Evolutionary conservation across 1,140 invertebrate genomes (phyloP).

Genomic region (Drosophila oshimai): DNA sequence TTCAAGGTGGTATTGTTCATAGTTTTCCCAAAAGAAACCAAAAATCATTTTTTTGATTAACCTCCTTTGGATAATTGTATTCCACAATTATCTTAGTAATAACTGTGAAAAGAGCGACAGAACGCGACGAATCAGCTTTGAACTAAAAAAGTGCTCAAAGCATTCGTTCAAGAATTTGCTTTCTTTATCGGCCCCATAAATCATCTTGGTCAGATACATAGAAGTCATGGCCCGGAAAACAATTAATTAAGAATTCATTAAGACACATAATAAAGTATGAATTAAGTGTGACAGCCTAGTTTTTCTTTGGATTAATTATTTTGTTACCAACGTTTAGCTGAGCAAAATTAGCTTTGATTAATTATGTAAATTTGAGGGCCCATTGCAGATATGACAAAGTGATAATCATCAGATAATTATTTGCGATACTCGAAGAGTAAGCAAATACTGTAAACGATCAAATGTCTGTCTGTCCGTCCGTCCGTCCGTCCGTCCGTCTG

Average conservation of each 20-base stretch:
- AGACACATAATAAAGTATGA: conserved; percentile 3
- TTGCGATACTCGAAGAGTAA: too few species aligned
- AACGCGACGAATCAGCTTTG: neutral
- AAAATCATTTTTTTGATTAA: too few species aligned
- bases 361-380: neutral
- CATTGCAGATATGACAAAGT: too few species aligned
- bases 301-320: conserved; percentile 14
- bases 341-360: neutral
- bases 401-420: too few species aligned
- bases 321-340: too few species aligned
- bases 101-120: neutral
- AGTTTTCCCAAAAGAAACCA: too few species aligned
- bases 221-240: neutral
- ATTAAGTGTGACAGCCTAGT: conserved; percentile 20
- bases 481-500: too few species aligned
- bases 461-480: too few species aligned
- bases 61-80: too few species aligned
- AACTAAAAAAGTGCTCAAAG: neutral
- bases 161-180: neutral
- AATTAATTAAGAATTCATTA: conserved; percentile 22
- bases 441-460: too few species aligned
- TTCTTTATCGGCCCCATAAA: conserved; percentile 23
- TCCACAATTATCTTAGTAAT: too few species aligned
- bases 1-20: too few species aligned
- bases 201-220: conserved; percentile 18